Percentiles rank a stretch among this genome's conserved stretches.
Evolutionary conservation across 2,888 invertebrate genomes (phyloP).

Genomic region (Sesia bembeciformis): DNA sequence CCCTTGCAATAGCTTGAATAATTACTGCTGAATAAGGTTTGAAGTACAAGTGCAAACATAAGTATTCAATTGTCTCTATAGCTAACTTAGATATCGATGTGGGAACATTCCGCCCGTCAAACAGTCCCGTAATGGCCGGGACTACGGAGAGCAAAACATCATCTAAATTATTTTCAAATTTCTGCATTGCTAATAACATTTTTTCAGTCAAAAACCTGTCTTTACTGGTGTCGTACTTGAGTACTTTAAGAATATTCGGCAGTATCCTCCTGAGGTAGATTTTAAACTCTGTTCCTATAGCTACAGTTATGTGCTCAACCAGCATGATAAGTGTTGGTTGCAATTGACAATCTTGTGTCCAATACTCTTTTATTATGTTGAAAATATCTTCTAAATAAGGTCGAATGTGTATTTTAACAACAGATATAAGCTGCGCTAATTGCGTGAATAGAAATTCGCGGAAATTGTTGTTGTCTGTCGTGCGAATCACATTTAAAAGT

Average conservation of each 20-base stretch:
- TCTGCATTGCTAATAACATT: conserved; percentile 88
- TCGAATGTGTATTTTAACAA: conserved; percentile 97
- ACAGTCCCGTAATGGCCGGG: conserved; percentile 93
- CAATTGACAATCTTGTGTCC: conserved; percentile 88
- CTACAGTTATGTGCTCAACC: conserved; percentile 94
- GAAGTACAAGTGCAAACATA: conserved; percentile 92
- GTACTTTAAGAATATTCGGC: conserved; percentile 93
- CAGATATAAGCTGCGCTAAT: conserved; percentile 91
- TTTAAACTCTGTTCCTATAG: conserved; percentile 96
- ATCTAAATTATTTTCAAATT: conserved; percentile 95
- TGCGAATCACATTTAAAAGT: conserved; percentile 90
- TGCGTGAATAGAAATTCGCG: conserved; percentile 96
- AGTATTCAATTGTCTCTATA: conserved; percentile 89
- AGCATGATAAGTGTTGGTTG: conserved; percentile 92
- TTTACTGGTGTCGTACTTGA: conserved; percentile 92
- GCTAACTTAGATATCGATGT: conserved; percentile 82
- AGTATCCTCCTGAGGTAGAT: conserved; percentile 93
- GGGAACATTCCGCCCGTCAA: conserved; percentile 90
- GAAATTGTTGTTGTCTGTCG: conserved; percentile 84
- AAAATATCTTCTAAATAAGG: conserved; percentile 97
- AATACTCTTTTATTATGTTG: conserved; percentile 92
- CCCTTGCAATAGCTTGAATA: conserved; percentile 92
- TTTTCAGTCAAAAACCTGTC: conserved; percentile 88
- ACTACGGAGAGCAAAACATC: conserved; percentile 95
- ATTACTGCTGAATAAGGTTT: conserved; percentile 94